Percentiles rank a stretch among this genome's conserved stretches.
These are phyloP conservation scores for Babylonia areolata DNA, from an alignment of 1,140 invertebrate species.

Conservation along the genomic window DNA sequence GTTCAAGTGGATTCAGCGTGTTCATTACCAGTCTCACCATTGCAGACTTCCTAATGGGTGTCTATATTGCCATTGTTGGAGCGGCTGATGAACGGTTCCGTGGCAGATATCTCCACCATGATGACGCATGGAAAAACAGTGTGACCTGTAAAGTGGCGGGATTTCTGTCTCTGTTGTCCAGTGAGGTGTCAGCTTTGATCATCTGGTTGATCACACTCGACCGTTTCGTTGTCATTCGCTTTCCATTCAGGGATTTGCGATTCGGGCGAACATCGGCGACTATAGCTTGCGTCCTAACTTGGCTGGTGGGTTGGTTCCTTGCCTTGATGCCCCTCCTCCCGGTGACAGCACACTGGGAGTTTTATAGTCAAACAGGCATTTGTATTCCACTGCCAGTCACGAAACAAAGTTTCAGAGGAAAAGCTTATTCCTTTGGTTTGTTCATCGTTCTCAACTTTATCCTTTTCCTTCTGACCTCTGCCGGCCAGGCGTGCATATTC, in stretches of 20 bases:
- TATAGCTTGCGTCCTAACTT: not conserved
- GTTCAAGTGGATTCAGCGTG: constrained; percentile 24
- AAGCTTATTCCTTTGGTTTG: not conserved
- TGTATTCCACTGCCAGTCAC: constrained; percentile 32
- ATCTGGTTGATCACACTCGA: constrained; percentile 55
- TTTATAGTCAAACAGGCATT: constrained; percentile 53
- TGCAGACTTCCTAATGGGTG: constrained; percentile 68
- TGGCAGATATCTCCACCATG: constrained; percentile 58
- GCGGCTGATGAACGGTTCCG: constrained; percentile 54
- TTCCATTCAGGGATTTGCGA: constrained; percentile 52
- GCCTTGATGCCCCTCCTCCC: constrained; percentile 26
- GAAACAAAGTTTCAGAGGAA: not conserved
- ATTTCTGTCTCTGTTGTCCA: constrained; percentile 55
- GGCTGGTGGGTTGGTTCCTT: constrained; percentile 37
- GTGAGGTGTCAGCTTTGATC: constrained; percentile 59
- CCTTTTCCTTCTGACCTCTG: constrained; percentile 21
- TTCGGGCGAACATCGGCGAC: constrained; percentile 33
- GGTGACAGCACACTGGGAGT: constrained; percentile 31
- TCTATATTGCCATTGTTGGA: constrained; percentile 64
- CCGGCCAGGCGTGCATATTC: constrained; percentile 50
- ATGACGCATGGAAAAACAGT: constrained; percentile 55
- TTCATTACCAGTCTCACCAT: constrained; percentile 58
- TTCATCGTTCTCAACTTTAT: not conserved
- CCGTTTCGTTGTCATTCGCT: constrained; percentile 52
- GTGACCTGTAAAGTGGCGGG: constrained; percentile 55